A percentile compares a stretch with the other conserved stretches of the same genome.
phyloP scores from a whole-genome alignment of 2,888 invertebrate species.

The Cephus spinipes region DNA sequence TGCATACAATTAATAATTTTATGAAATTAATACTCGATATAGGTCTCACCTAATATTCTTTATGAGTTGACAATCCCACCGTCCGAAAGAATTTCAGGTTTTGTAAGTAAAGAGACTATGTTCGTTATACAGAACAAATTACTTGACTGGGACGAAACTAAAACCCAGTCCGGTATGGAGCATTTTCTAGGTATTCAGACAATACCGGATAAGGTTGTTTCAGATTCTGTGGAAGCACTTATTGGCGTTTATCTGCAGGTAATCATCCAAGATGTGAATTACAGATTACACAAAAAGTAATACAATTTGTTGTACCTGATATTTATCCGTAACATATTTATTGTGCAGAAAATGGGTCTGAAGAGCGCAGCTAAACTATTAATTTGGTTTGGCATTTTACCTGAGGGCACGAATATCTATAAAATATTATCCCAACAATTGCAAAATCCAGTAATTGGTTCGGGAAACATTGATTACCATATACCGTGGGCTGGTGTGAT shows the following conservation, averaged over 20 bases:
- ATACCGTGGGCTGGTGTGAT: conserved; percentile 65
- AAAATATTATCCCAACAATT: conserved; percentile 51
- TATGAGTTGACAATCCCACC: conserved; percentile 67
- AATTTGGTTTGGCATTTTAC: conserved; percentile 75
- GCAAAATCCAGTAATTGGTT: conserved; percentile 25
- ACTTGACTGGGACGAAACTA: conserved; percentile 53
- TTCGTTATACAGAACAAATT: conserved; percentile 53
- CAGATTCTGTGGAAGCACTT: conserved; percentile 89
- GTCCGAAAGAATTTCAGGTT: conserved; percentile 66
- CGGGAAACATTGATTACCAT: conserved; percentile 68
- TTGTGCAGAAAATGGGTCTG: conserved; percentile 68
- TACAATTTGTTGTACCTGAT: not conserved
- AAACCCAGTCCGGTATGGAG: conserved; percentile 66
- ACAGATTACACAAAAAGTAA: not conserved
- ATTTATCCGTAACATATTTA: not conserved
- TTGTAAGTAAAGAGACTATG: conserved; percentile 56
- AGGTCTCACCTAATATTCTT: conserved; percentile 68
- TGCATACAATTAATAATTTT: not conserved
- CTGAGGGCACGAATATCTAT: conserved; percentile 63
- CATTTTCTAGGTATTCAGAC: conserved; percentile 67
- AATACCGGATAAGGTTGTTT: conserved; percentile 75
- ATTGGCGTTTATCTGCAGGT: conserved; percentile 80
- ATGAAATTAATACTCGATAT: conserved; percentile 12
- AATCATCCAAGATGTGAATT: conserved; percentile 25
- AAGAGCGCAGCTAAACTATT: conserved; percentile 71